These are phyloP conservation scores for Chymomyza costata DNA, from an alignment of 1,140 invertebrate species.

Conservation along the genomic window DNA sequence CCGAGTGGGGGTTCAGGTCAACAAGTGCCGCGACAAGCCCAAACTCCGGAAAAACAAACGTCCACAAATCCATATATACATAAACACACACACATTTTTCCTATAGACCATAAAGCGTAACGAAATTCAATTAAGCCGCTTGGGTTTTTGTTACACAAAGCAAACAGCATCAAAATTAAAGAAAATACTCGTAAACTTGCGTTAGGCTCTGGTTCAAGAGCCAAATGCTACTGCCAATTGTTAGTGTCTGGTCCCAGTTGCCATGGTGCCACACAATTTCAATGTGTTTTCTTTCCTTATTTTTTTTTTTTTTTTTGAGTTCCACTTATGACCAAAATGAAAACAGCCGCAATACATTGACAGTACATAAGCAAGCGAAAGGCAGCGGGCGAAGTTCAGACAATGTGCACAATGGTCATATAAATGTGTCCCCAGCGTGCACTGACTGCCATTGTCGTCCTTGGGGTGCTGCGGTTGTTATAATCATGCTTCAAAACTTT, in stretches of 20 bases:
- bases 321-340: too few relatives aligned
- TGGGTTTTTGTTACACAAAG: constrained; percentile 47
- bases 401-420: constrained; percentile 49
- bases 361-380: constrained; percentile 2
- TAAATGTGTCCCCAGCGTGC: constrained; percentile 44
- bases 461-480: constrained; percentile 16
- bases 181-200: constrained; percentile 70
- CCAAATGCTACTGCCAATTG: constrained; percentile 8
- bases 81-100: constrained; percentile 13
- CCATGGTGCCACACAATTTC: constrained; percentile 27
- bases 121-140: constrained; percentile 64
- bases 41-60: constrained; percentile 23
- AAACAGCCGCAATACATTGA: too few relatives aligned
- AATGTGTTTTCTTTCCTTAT: neutral
- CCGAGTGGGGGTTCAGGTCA: constrained; percentile 17
- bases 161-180: constrained; percentile 62
- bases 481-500: too few relatives aligned
- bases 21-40: constrained; percentile 26
- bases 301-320: constrained; percentile 22
- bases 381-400: constrained; percentile 35
- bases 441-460: constrained; percentile 3
- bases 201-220: constrained; percentile 16
- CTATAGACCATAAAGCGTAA: constrained; percentile 64
- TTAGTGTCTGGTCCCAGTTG: constrained; percentile 56
- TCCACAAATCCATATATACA: constrained; percentile 23